Percentiles rank a stretch among this genome's conserved stretches.
phyloP scores from a whole-genome alignment of 2,113 vertebrate genomes.

The Hepsetus odoe region DNA sequence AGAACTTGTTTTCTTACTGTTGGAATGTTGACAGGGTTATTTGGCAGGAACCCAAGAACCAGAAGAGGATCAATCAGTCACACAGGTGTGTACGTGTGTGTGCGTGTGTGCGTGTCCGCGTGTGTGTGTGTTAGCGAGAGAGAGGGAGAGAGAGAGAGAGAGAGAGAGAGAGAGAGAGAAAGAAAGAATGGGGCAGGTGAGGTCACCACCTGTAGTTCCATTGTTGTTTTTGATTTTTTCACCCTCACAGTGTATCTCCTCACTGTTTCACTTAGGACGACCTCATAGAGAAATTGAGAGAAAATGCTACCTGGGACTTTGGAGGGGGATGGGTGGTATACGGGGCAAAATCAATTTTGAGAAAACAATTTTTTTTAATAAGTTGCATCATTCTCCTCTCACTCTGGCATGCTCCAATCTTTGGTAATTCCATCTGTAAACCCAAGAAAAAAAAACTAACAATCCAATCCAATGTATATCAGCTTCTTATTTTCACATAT shows the following conservation, averaged over 20 bases:
- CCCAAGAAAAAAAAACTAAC: too few species aligned
- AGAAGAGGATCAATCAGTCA: conserved; percentile 18
- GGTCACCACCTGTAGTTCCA: conserved; percentile 64
- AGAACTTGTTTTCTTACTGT: conserved; percentile 54
- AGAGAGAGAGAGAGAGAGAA: background rate
- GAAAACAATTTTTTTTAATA: too few species aligned
- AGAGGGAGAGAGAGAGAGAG: background rate
- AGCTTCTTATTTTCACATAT: too few species aligned
- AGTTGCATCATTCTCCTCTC: too few species aligned
- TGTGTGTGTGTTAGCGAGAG: background rate
- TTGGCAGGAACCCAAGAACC: conserved; percentile 37
- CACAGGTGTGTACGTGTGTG: conserved; percentile 34
- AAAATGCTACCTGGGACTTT: background rate
- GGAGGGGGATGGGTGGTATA: too few species aligned
- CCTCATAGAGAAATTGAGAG: conserved; percentile 57
- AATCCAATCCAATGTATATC: too few species aligned
- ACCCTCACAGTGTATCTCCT: background rate
- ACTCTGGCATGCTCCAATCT: too few species aligned
- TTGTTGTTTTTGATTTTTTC: conserved; percentile 35
- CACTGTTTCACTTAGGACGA: conserved; percentile 61
- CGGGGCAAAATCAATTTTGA: too few species aligned
- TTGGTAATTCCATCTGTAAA: too few species aligned
- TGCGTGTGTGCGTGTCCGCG: background rate
- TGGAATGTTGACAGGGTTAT: conserved; percentile 43
- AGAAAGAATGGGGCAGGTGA: conserved; percentile 70